A percentile compares a stretch with the other conserved stretches of the same genome.
phyloP scores from a whole-genome alignment of 2,797 vertebrate species.

The Perodicticus potto region DNA sequence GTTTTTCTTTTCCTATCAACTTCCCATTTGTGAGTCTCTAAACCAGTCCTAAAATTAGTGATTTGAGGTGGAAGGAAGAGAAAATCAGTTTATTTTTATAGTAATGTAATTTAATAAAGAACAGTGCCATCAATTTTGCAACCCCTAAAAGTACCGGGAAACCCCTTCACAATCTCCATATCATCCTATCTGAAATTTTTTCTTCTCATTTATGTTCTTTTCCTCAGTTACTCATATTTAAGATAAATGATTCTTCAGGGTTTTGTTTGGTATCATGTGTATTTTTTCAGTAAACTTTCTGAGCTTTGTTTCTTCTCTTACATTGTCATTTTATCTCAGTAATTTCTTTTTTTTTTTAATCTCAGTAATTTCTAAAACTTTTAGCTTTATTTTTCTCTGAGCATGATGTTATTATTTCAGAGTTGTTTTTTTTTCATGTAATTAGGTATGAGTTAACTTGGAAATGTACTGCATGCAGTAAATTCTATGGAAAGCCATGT shows the following conservation, averaged over 20 bases:
- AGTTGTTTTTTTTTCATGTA: neutral
- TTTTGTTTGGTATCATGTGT: slow-evolving; percentile 3
- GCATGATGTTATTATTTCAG: neutral
- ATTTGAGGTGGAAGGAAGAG: neutral
- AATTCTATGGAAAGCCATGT: slow-evolving; percentile 31
- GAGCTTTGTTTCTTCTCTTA: neutral
- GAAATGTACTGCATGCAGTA: neutral
- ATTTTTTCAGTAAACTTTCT: neutral
- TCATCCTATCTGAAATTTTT: neutral
- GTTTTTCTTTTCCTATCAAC: neutral
- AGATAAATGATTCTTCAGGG: neutral
- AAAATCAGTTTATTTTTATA: neutral
- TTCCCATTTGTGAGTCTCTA: neutral
- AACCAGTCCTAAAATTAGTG: neutral
- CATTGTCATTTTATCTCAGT: slow-evolving; percentile 20
- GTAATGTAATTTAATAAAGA: slow-evolving; percentile 16
- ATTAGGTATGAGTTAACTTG: slow-evolving; percentile 28
- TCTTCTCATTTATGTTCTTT: neutral
- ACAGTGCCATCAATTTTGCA: neutral
- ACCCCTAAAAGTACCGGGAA: neutral
- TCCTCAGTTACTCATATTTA: neutral
- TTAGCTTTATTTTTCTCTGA: neutral
- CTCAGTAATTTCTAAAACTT: slow-evolving; percentile 42
- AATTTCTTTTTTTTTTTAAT: slow-evolving; percentile 23
- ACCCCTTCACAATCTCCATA: neutral